These are phyloP conservation scores for Hesperophylax magnus DNA, from an alignment of 1,140 invertebrate genomes.

Conservation along the genomic window DNA sequence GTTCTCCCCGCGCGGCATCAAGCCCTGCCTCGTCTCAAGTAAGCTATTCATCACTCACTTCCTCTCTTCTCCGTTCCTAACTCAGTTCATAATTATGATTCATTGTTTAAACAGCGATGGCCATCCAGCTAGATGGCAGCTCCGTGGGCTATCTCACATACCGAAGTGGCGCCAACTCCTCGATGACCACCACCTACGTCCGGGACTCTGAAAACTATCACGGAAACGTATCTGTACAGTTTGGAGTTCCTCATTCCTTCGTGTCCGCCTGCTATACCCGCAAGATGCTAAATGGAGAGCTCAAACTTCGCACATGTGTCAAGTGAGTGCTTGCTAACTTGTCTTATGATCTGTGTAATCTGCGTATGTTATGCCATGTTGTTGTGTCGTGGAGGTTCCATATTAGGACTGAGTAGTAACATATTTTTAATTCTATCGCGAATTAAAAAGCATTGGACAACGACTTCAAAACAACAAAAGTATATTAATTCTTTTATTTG, in stretches of 20 bases:
- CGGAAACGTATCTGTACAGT: conserved; percentile 78
- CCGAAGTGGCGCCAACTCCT: conserved; percentile 79
- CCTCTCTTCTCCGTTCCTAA: too few relatives aligned
- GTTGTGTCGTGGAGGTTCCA: too few relatives aligned
- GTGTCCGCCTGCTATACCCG: conserved; percentile 81
- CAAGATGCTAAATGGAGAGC: conserved; percentile 83
- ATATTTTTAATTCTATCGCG: too few relatives aligned
- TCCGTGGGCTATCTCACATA: conserved; percentile 91
- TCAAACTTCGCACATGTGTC: conserved; percentile 81
- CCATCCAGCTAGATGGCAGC: conserved; percentile 87
- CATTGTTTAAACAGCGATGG: conserved; percentile 74
- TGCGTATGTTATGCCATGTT: too few relatives aligned
- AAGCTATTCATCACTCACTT: conserved; percentile 61
- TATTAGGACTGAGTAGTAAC: too few relatives aligned
- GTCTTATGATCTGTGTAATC: not conserved
- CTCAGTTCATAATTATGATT: too few relatives aligned
- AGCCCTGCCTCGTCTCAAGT: conserved; percentile 81
- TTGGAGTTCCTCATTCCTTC: conserved; percentile 87
- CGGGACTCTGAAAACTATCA: conserved; percentile 80
- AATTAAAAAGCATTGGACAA: too few relatives aligned
- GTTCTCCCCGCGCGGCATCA: conserved; percentile 79
- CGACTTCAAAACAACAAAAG: too few relatives aligned
- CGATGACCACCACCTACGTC: conserved; percentile 85
- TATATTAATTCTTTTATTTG: too few relatives aligned
- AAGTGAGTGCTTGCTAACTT: conserved; percentile 75